Conservation (phyloP, 2,113 vertebrate species). For the Carettochelys insculpta region DNA sequence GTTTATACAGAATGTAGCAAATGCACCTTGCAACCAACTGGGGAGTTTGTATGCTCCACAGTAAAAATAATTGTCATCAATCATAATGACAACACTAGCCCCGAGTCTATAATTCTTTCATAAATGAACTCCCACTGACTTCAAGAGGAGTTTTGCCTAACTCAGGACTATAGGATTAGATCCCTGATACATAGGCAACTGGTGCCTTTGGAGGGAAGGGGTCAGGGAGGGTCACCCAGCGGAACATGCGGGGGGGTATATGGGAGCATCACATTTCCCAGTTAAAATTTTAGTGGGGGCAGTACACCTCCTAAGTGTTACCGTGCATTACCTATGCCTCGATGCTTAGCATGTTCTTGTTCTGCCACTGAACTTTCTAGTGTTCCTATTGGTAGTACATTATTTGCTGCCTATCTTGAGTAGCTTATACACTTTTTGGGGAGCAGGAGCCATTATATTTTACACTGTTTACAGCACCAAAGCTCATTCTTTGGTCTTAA, state of each 20-base stretch:
- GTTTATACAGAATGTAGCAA: neutral
- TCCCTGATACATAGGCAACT: too few relatives aligned
- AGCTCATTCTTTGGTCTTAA: neutral
- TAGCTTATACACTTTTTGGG: neutral
- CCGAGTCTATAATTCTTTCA: neutral
- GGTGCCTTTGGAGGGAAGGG: too few relatives aligned
- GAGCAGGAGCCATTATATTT: neutral
- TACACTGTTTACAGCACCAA: neutral
- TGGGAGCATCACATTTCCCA: too few relatives aligned
- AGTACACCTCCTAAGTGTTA: too few relatives aligned
- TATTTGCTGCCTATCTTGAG: neutral
- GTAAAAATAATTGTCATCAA: constrained; percentile 3
- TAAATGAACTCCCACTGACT: neutral
- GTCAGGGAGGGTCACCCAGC: too few relatives aligned
- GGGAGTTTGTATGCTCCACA: neutral
- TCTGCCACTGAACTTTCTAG: neutral
- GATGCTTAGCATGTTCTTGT: neutral
- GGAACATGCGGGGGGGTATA: too few relatives aligned
- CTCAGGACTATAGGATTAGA: neutral
- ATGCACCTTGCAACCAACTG: neutral
- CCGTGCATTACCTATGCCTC: too few relatives aligned
- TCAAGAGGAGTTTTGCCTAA: neutral
- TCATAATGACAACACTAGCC: neutral
- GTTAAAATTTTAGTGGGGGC: too few relatives aligned
- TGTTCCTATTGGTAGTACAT: neutral